Conservation (phyloP, 2,113 vertebrate genomes). For the Nycticorax nycticorax region DNA sequence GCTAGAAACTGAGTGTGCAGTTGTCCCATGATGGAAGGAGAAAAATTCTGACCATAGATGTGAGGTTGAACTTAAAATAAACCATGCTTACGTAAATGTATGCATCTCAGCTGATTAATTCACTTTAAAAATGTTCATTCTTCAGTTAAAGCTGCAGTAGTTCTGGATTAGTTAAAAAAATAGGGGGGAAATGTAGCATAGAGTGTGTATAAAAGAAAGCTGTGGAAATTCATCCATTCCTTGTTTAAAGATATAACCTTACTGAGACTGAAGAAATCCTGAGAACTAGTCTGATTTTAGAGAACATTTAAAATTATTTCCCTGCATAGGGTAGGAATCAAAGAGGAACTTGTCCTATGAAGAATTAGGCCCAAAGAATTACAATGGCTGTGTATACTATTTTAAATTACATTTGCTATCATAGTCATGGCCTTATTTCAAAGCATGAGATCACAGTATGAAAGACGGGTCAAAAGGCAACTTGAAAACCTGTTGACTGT, state of each 20-base stretch:
- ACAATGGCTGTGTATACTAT: not conserved
- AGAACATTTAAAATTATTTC: not conserved
- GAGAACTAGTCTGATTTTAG: not conserved
- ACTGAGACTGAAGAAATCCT: not conserved
- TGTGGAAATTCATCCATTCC: not conserved
- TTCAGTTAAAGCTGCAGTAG: not conserved
- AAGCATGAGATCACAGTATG: not conserved
- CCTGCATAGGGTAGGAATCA: not conserved
- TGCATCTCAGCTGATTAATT: not conserved
- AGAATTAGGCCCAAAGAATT: not conserved
- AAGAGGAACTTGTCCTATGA: not conserved
- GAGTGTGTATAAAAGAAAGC: not conserved
- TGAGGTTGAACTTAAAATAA: not conserved
- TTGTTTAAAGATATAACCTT: not conserved
- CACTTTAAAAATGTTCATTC: not conserved
- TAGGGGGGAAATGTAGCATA: not conserved
- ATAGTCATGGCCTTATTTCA: not conserved
- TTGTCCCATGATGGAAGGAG: not conserved
- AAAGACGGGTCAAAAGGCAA: not conserved
- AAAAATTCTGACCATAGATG: not conserved
- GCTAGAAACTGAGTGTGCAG: not conserved
- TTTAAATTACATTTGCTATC: not conserved
- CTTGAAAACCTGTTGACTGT: not conserved
- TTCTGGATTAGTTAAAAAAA: not conserved
- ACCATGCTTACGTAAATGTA: not conserved